Evolutionary conservation across 2,113 vertebrate genomes (phyloP), one percentile per base, ranked within the genome.

Genomic region (Menura novaehollandiae): DNA sequence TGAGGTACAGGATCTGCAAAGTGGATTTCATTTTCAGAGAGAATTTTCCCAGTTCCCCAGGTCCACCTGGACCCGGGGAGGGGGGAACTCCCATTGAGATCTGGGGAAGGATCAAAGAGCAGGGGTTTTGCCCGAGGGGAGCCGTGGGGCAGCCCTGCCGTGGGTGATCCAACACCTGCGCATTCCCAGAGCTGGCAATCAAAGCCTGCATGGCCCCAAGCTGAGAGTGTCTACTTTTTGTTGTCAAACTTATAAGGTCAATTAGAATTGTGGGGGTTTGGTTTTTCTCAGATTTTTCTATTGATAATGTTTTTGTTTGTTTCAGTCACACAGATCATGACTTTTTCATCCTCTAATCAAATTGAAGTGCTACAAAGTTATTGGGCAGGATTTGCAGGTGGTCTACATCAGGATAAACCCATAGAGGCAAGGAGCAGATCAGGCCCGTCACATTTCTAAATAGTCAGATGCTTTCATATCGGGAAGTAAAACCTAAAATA

Each of bases 101-200:
- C 52, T 56, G 55, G 83, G 71, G 49, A 74, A 60, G 66, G 64
- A 94, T 95, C 88, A 95, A 93, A 95, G 85, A 80, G 49, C 30
- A 19, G 79, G 64, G 47, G 43, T n/a, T 90, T 76, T 84, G 88
- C 88, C 69, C 2, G 0, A 72, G 67, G 83, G 76, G 49, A 51
- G 52, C 52, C 0, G 0, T 52, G 53, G 79, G 93, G 47, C 79
- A 86, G 76, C 73, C 62, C 26, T 87, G 72, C 83, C 11, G 1
- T 77, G 72, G 69, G 47, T 94, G 69, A 89, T 96, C 80, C 91
- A 78, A 86, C 92, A 91, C 95, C 93, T 92, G 93, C 16, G 1
- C 47, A 24, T 91, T 90, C 88, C 75, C 88, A 47, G 68, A 39
- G 71, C 46, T 91, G 90, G 88, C 95, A 94, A 51, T 91, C 93